These are phyloP conservation scores for Holacanthus passer DNA, from an alignment of 2,113 vertebrate genomes.

Conservation along the genomic window DNA sequence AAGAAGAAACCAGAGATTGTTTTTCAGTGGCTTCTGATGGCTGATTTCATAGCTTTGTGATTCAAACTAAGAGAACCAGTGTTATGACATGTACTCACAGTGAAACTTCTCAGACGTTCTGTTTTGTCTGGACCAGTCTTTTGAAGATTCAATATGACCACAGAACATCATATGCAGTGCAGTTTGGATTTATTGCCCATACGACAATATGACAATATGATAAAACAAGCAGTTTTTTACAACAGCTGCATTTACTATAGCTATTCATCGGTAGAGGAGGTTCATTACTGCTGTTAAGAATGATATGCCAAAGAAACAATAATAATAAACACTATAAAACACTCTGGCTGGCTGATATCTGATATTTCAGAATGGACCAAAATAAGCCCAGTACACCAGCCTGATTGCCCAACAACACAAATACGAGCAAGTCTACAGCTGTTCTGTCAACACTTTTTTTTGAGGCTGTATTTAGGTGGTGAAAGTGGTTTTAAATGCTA, in stretches of 20 bases:
- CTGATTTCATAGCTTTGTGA: not conserved
- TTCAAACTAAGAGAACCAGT: not conserved
- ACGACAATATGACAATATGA: too few species aligned
- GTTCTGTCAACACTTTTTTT: too few species aligned
- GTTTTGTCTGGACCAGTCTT: not conserved
- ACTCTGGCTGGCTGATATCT: not conserved
- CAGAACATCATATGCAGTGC: not conserved
- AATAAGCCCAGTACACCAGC: not conserved
- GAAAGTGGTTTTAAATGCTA: not conserved
- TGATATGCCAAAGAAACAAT: not conserved
- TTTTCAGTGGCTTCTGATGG: not conserved
- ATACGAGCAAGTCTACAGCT: too few species aligned
- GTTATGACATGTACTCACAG: not conserved
- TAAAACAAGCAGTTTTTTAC: too few species aligned
- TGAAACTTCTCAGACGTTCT: not conserved
- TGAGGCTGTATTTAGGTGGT: too few species aligned
- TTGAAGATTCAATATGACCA: not conserved
- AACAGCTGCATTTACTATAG: not conserved
- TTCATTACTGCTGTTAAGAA: not conserved
- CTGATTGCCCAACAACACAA: not conserved
- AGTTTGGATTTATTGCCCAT: too few species aligned
- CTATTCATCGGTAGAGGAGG: not conserved
- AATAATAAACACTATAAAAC: not conserved
- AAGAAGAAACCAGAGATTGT: constrained; percentile 15
- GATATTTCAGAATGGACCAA: not conserved